Conservation (phyloP, 2,797 vertebrate genomes). For the Serranus cabrilla region DNA sequence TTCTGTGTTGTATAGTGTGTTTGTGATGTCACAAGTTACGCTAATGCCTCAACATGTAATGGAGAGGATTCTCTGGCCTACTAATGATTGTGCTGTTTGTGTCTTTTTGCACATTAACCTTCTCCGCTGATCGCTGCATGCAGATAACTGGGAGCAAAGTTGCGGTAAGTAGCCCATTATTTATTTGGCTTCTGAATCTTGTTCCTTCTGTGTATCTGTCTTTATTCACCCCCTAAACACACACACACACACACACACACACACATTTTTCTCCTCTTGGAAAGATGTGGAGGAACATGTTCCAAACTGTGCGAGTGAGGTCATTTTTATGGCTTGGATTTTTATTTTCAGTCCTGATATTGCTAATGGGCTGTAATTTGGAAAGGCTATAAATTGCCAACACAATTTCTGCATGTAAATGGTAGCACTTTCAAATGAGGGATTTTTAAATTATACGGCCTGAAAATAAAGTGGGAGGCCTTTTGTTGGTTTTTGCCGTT, state of each 20-base stretch:
- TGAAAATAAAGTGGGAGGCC: constrained; percentile 66
- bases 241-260: constrained; percentile 21
- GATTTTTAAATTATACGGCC: constrained; percentile 76
- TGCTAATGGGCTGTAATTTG: constrained; percentile 80
- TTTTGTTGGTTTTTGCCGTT: constrained; percentile 71
- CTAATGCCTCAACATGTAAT: constrained; percentile 85
- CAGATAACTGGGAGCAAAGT: constrained; percentile 99
- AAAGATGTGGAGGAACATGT: constrained; percentile 45
- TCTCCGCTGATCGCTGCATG: constrained; percentile 95
- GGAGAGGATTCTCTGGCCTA: constrained; percentile 85
- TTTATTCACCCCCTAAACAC: constrained; percentile 31
- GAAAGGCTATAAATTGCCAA: constrained; percentile 71
- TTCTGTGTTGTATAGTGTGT: constrained; percentile 44
- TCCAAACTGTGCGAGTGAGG: constrained; percentile 60
- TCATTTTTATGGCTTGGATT: constrained; percentile 69
- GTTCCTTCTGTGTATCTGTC: constrained; percentile 65
- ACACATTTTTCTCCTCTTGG: constrained; percentile 38
- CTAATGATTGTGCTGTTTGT: constrained; percentile 95
- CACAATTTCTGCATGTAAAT: constrained; percentile 73
- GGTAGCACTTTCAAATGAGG: constrained; percentile 72
- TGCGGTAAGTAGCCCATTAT: constrained; percentile 93
- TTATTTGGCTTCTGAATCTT: constrained; percentile 79
- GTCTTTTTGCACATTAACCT: constrained; percentile 96
- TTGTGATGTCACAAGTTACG: constrained; percentile 76
- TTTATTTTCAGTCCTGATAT: constrained; percentile 72